Conservation (phyloP, 2,888 invertebrate genomes). For the Vandiemenella viatica region DNA sequence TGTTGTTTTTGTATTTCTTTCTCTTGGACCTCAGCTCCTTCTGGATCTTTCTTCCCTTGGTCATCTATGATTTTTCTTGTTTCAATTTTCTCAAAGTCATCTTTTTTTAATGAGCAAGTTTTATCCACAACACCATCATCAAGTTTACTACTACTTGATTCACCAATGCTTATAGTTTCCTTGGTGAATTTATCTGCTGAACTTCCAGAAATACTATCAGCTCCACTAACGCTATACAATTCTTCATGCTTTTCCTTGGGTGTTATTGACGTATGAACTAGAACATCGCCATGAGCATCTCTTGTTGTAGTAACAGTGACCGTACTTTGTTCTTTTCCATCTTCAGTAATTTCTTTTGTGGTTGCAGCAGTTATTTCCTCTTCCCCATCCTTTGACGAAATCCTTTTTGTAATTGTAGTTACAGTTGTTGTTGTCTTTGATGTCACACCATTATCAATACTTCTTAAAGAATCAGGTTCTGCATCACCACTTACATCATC, state of each 20-base stretch:
- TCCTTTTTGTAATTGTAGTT: slow-evolving; percentile 7
- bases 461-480: neutral
- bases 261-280: neutral
- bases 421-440: slow-evolving; percentile 6
- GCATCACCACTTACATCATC: slow-evolving; percentile 1
- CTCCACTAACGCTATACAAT: neutral
- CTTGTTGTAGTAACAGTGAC: slow-evolving; percentile 18
- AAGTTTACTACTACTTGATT: neutral
- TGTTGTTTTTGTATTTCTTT: neutral
- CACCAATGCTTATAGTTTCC: slow-evolving; percentile 1
- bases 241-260: neutral
- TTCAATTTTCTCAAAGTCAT: too few relatives aligned
- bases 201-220: neutral
- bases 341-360: slow-evolving; percentile 36
- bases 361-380: slow-evolving; percentile 35
- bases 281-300: neutral
- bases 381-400: slow-evolving; percentile 25
- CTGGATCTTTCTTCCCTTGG: too few relatives aligned
- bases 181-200: neutral
- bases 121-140: neutral
- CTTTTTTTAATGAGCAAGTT: neutral
- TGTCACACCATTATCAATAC: neutral
- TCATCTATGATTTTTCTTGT: too few relatives aligned
- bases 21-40: neutral
- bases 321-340: slow-evolving; percentile 23